phyloP scores from a whole-genome alignment of 2,113 vertebrate genomes.

The Dicentrarchus labrax region DNA sequence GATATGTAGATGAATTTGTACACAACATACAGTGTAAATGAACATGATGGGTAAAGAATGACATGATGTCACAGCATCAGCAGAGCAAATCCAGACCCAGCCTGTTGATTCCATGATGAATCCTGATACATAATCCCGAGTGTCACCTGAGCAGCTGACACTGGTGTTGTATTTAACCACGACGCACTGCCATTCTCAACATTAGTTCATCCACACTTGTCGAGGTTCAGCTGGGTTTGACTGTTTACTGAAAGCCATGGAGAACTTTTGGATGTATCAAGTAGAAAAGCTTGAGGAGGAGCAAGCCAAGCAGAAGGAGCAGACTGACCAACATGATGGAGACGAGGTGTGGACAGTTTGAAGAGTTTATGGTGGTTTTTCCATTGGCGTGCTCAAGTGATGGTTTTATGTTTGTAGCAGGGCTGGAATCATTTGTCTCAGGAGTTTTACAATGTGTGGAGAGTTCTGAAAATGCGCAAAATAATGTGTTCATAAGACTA shows the following conservation, averaged over 20 bases:
- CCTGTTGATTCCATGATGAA: slow-evolving; percentile 69
- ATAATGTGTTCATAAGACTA: too few relatives aligned
- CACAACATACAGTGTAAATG: background rate
- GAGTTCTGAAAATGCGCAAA: too few relatives aligned
- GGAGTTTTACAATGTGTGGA: too few relatives aligned
- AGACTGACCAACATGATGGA: slow-evolving; percentile 16
- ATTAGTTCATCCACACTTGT: background rate
- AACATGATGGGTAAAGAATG: background rate
- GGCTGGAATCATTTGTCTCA: background rate
- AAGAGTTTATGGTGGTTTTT: background rate
- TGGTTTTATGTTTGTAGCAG: background rate
- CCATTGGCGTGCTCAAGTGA: background rate
- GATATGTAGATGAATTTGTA: background rate
- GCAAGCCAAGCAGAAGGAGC: slow-evolving; percentile 40
- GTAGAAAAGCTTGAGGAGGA: slow-evolving; percentile 82
- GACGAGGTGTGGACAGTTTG: slow-evolving; percentile 75
- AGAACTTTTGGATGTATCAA: slow-evolving; percentile 96
- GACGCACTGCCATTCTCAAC: background rate
- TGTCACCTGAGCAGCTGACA: slow-evolving; percentile 66
- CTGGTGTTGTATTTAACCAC: background rate
- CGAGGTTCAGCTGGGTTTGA: background rate
- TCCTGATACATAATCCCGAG: slow-evolving; percentile 44
- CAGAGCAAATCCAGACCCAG: background rate
- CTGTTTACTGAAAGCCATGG: slow-evolving; percentile 82
- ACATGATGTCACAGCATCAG: background rate